These are phyloP conservation scores for Drosophila anomelani DNA, from an alignment of 2,888 invertebrate species.

Conservation along the genomic window DNA sequence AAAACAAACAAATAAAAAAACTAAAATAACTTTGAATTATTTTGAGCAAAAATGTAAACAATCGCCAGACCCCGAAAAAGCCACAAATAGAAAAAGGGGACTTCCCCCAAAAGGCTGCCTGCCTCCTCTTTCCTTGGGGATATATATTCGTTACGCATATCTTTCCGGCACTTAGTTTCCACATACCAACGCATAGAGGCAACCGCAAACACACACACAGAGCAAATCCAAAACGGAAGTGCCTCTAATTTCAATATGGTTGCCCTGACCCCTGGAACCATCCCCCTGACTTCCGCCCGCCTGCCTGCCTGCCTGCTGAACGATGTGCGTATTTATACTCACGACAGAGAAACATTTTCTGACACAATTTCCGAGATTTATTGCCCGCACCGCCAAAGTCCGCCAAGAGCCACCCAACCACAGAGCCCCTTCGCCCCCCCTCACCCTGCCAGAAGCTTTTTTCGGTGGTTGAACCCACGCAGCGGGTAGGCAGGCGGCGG, in stretches of 20 bases:
- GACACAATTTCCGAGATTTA: constrained; percentile 80
- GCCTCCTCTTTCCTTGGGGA: constrained; percentile 14
- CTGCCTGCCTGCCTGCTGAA: background rate
- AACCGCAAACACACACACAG: constrained; percentile 55
- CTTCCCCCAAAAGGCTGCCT: background rate
- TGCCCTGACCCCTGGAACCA: constrained; percentile 37
- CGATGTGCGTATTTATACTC: constrained; percentile 14
- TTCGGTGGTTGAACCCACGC: constrained; percentile 39
- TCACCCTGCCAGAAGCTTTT: constrained; percentile 17
- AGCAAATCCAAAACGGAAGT: constrained; percentile 64
- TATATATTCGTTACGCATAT: constrained; percentile 62
- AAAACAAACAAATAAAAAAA: constrained; percentile 27
- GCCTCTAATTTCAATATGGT: constrained; percentile 80
- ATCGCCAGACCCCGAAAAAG: background rate
- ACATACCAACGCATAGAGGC: constrained; percentile 29
- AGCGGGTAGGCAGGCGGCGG: constrained; percentile 17
- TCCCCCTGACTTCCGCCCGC: constrained; percentile 3
- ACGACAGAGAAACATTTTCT: constrained; percentile 72
- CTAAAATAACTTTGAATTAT: constrained; percentile 15
- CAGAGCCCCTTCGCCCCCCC: background rate
- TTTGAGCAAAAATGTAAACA: constrained; percentile 16
- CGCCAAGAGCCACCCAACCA: constrained; percentile 16
- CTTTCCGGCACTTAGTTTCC: constrained; percentile 75
- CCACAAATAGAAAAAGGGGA: constrained; percentile 9
- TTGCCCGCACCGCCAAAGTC: constrained; percentile 56